Base-by-base conservation (phyloP, 1,140 invertebrate genomes). In the Phthorimaea operculella region DNA sequence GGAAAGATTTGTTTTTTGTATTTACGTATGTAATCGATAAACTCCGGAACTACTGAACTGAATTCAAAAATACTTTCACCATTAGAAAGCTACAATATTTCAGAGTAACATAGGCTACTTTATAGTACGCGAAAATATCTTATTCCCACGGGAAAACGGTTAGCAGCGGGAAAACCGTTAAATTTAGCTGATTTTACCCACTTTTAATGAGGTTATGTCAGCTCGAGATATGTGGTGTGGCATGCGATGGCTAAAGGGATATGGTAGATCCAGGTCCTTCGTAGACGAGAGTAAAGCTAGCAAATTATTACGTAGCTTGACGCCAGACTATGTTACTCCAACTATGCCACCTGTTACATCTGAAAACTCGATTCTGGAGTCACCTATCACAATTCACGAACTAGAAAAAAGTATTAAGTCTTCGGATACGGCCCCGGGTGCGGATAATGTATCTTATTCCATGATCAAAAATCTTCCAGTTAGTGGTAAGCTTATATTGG, bases 371-470 rank as follows among this genome's bases (percentile, higher is more conserved):
- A 9, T 17, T 17, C 9, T 49, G 15, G n/a, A n/a, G 3, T 7
- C 18, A 3, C 47, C 47, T 17, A 49, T 49, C 6, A 18, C 47
- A 3, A 4, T 49, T 9, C 47, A 49, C 6, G 47, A 49, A 49
- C n/a, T 49, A 18, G 14, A 6, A 14, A 49, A 49, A 9, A 49
- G 16, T 18, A 49, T 49, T 21, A 49, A 49, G 21, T 21, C 15
- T 17, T 5, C 8, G 15, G 47, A 49, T 18, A 49, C 47, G n/a
- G 58, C 64, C 1, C 58, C 67, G 6, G 67, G 67, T 14, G 3
- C 36, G 0, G 67, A 70, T 58, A 11, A 53, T 1, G 62, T 70
- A 16, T 53, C 64, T 6, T 67, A 62, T 51, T 67, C 55, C 17
- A 70, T 66, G 64, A 59, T 70, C 4, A 39, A 52, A 4, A 51